Evolutionary conservation across 2,888 invertebrate genomes (phyloP).

Genomic region (Hirtodrosophila cameraria): DNA sequence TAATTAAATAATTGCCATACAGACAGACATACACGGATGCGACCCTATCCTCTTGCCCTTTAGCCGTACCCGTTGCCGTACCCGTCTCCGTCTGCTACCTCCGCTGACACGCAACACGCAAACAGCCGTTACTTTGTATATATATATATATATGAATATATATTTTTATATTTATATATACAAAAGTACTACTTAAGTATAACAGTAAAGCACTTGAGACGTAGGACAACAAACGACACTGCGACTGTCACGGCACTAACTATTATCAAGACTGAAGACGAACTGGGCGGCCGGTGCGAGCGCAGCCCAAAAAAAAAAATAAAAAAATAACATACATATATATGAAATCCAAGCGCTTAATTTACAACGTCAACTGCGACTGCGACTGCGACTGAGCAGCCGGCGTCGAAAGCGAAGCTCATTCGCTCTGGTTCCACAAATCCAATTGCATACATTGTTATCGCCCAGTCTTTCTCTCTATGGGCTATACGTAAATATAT

Average conservation of each 20-base stretch:
- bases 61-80: neutral
- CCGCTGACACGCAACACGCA: conserved; percentile 59
- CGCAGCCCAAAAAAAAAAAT: conserved; percentile 46
- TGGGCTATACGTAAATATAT: conserved; percentile 4
- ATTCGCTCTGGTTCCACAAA: conserved; percentile 57
- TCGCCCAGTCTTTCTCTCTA: conserved; percentile 19
- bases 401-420: conserved; percentile 19
- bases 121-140: conserved; percentile 58
- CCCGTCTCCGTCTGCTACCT: conserved; percentile 12
- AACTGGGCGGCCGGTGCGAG: conserved; percentile 36
- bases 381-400: conserved; percentile 28
- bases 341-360: conserved; percentile 46
- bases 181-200: conserved; percentile 10
- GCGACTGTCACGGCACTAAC: conserved; percentile 47
- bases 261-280: conserved; percentile 75
- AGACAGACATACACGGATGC: conserved; percentile 48
- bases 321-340: conserved; percentile 6
- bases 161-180: neutral
- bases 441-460: conserved; percentile 62
- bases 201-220: conserved; percentile 40
- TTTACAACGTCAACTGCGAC: conserved; percentile 46
- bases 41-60: neutral
- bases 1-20: conserved; percentile 58
- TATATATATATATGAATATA: conserved; percentile 4
- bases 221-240: conserved; percentile 17